These are phyloP conservation scores for Bombyx huttoni DNA, from an alignment of 2,888 invertebrate species.

Conservation along the genomic window DNA sequence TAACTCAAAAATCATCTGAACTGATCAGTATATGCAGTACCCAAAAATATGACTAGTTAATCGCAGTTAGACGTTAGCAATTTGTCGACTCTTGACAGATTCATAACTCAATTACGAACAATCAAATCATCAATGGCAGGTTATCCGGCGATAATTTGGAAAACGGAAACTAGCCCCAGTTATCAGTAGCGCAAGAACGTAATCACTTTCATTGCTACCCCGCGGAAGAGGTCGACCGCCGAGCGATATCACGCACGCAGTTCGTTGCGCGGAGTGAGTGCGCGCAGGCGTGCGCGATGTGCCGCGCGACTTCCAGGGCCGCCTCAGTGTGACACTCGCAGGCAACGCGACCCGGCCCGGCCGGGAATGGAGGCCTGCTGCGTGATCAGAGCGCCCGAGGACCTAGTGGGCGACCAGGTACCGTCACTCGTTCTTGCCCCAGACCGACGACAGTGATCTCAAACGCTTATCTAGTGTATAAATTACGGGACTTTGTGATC, in stretches of 20 bases:
- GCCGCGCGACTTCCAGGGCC: conserved; percentile 18
- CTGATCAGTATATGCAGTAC: too few relatives aligned
- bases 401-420: conserved; percentile 69
- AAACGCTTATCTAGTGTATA: conserved; percentile 14
- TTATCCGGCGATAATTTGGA: conserved; percentile 19
- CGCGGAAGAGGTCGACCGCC: conserved; percentile 47
- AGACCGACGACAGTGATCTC: conserved; percentile 11
- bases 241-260: conserved; percentile 44
- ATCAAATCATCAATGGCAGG: conserved; percentile 7
- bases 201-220: conserved; percentile 68
- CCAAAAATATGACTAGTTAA: background rate
- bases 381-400: conserved; percentile 60
- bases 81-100: background rate
- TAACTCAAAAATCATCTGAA: too few relatives aligned
- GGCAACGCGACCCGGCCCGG: conserved; percentile 34
- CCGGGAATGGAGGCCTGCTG: conserved; percentile 69
- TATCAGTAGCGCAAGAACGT: conserved; percentile 60
- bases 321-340: conserved; percentile 23
- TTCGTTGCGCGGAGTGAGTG: conserved; percentile 37
- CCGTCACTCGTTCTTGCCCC: conserved; percentile 9
- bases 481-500: conserved; percentile 10
- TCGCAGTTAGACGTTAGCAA: too few relatives aligned
- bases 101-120: background rate
- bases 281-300: conserved; percentile 40
- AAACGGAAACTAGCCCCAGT: conserved; percentile 45